These are phyloP conservation scores for Danionella dracula DNA, from an alignment of 2,797 vertebrate species.

Conservation along the genomic window DNA sequence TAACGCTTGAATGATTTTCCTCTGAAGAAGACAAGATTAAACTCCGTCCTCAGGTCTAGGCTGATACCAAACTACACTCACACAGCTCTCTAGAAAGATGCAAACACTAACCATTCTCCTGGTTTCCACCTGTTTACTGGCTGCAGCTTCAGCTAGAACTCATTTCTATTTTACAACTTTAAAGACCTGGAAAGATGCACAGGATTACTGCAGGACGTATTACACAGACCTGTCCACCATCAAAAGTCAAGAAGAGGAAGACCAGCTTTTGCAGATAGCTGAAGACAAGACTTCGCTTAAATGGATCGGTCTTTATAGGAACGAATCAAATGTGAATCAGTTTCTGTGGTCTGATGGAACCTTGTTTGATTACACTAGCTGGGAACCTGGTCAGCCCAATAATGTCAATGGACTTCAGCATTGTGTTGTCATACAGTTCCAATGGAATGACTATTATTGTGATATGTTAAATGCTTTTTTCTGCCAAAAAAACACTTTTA, in stretches of 20 bases:
- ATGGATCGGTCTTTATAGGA: background rate
- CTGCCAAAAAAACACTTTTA: background rate
- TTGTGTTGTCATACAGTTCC: background rate
- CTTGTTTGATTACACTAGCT: background rate
- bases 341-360: background rate
- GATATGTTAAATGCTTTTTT: background rate
- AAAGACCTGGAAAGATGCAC: background rate
- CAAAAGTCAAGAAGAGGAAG: background rate
- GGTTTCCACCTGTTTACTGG: background rate
- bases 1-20: background rate
- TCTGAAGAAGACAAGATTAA: background rate
- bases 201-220: background rate
- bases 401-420: background rate
- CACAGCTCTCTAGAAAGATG: background rate
- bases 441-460: background rate
- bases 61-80: too few relatives aligned
- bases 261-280: background rate
- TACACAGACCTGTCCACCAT: slow-evolving; percentile 5
- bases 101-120: background rate
- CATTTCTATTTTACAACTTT: background rate
- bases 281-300: too few relatives aligned
- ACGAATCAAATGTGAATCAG: background rate
- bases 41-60: too few relatives aligned
- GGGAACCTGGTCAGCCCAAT: background rate
- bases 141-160: background rate